phyloP scores from a whole-genome alignment of 2,113 vertebrate genomes.

The Anolis sagrei region DNA sequence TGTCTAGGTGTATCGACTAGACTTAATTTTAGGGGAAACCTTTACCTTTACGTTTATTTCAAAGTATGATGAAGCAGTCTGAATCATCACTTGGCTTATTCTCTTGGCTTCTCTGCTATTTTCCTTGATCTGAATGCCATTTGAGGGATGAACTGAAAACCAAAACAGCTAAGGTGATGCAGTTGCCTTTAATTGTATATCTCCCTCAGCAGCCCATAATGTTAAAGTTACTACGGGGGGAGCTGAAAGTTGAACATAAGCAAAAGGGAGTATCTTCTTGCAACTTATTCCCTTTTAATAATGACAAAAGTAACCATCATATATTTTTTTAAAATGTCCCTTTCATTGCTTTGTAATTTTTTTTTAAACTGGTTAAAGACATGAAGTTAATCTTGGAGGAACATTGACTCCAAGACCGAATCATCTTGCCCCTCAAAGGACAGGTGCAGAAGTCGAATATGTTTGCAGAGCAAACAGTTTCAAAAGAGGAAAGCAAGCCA shows the following conservation, averaged over 20 bases:
- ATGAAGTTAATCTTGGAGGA: background rate
- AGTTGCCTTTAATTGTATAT: no score
- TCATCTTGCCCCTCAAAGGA: background rate
- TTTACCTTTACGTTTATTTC: background rate
- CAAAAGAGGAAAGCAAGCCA: background rate
- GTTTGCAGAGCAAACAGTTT: background rate
- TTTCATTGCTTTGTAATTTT: background rate
- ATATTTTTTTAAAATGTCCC: background rate
- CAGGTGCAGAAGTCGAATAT: background rate
- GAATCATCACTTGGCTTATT: background rate
- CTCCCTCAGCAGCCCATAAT: background rate
- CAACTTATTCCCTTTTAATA: background rate
- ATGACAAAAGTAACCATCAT: background rate
- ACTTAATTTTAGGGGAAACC: no score
- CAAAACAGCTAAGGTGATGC: background rate
- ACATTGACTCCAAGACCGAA: background rate
- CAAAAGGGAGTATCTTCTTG: background rate
- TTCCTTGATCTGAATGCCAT: background rate
- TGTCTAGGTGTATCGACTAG: background rate
- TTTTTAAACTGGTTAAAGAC: background rate
- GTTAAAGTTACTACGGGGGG: background rate
- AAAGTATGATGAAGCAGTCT: background rate
- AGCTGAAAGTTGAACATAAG: background rate
- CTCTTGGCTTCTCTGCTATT: background rate
- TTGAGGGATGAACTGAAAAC: background rate